Evolutionary conservation across 2,888 invertebrate species (phyloP).

Genomic region (Linyphia triangularis): DNA sequence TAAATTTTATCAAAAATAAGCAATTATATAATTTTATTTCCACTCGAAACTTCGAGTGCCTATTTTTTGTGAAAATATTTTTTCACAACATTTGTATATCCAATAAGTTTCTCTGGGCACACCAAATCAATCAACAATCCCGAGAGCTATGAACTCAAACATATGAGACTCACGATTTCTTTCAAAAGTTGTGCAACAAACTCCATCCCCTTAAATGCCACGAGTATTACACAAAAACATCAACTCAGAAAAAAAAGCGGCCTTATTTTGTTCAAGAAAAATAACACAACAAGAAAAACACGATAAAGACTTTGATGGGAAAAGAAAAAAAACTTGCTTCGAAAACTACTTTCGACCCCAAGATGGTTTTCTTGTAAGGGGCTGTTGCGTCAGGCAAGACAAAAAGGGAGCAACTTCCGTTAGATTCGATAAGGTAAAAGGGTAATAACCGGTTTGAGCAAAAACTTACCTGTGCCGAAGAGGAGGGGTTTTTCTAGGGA

Average conservation of each 20-base stretch:
- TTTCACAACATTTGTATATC: no score
- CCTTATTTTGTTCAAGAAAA: neutral
- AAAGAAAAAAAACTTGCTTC: conserved; percentile 35
- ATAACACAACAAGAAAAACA: conserved; percentile 18
- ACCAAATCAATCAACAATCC: neutral
- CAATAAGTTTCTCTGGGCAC: no score
- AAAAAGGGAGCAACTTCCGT: conserved; percentile 66
- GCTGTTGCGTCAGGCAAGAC: conserved; percentile 1
- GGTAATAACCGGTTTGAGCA: conserved; percentile 70
- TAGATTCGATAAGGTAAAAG: conserved; percentile 70
- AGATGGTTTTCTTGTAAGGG: conserved; percentile 36
- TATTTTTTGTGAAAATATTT: no score
- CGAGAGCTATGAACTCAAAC: neutral
- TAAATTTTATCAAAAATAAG: no score
- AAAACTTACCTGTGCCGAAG: conserved; percentile 68
- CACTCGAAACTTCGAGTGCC: no score
- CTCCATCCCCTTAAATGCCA: neutral
- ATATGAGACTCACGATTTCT: conserved; percentile 3
- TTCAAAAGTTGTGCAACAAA: neutral
- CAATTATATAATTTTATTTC: no score
- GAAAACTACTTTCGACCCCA: conserved; percentile 45
- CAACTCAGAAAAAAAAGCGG: neutral
- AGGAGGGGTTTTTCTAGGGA: conserved; percentile 36
- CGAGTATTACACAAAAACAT: neutral
- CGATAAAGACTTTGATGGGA: conserved; percentile 10